These are phyloP conservation scores for Cinclus cinclus DNA, from an alignment of 2,113 vertebrate species.

Conservation along the genomic window DNA sequence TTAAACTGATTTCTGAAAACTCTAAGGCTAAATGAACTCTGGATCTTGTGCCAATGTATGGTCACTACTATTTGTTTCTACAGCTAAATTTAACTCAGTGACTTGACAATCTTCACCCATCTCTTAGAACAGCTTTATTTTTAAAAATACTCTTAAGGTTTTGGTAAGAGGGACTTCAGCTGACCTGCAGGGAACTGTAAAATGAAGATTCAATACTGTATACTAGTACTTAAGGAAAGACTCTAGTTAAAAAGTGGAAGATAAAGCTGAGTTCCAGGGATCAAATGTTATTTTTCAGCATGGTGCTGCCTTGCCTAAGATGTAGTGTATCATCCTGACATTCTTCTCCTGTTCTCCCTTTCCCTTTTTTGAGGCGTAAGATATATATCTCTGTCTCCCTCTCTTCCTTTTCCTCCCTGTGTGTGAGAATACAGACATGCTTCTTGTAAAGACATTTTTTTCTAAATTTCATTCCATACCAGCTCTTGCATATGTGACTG, in stretches of 20 bases:
- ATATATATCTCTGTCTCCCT: neutral
- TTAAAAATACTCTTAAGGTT: neutral
- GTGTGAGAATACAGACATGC: slow-evolving; percentile 31
- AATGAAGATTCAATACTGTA: neutral
- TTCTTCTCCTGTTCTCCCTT: neutral
- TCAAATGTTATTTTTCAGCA: neutral
- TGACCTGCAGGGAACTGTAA: neutral
- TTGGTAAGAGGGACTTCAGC: neutral
- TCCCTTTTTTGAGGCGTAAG: neutral
- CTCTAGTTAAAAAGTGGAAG: neutral
- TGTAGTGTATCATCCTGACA: neutral
- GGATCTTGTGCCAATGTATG: neutral
- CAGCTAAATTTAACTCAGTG: neutral
- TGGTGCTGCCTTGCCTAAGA: neutral
- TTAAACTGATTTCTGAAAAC: neutral
- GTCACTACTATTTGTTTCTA: neutral
- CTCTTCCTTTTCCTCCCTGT: neutral
- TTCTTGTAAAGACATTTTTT: slow-evolving; percentile 40
- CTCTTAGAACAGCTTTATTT: neutral
- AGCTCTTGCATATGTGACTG: slow-evolving; percentile 64
- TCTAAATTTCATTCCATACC: slow-evolving; percentile 28
- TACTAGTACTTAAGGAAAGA: neutral
- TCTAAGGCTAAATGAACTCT: neutral
- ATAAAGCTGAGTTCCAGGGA: neutral
- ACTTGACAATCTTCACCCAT: neutral